A percentile compares a stretch with the other conserved stretches of the same genome.
Conservation (phyloP, 2,888 invertebrate species). For the Keiferia lycopersicella region DNA sequence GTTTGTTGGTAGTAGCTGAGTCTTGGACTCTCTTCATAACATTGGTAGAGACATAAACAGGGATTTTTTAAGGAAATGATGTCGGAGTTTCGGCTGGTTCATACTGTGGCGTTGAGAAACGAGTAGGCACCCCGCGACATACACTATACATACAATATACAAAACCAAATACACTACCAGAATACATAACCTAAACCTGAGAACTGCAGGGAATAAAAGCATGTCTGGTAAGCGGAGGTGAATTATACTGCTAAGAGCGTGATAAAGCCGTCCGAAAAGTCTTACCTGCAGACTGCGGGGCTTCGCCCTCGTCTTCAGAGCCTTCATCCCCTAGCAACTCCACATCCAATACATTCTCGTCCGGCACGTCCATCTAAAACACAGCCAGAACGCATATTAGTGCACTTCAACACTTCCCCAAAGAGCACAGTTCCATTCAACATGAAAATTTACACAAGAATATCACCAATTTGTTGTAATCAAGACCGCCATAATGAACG, state of each 20-base stretch:
- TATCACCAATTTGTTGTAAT: conserved; percentile 52
- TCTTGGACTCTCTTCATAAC: no score
- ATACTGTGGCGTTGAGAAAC: no score
- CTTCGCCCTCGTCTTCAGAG: conserved; percentile 88
- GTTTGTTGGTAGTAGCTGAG: no score
- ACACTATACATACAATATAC: background rate
- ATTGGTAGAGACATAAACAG: no score
- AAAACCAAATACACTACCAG: background rate
- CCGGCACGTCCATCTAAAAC: conserved; percentile 76
- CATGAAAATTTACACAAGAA: conserved; percentile 55
- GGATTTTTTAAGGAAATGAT: no score
- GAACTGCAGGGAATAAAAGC: background rate
- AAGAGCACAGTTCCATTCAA: conserved; percentile 38
- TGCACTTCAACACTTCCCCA: conserved; percentile 27
- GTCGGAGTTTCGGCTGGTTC: no score
- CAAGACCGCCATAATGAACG: conserved; percentile 79
- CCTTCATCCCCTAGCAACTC: conserved; percentile 88
- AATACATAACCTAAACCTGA: background rate
- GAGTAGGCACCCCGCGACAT: background rate
- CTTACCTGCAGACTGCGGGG: conserved; percentile 79
- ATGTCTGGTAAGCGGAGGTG: background rate
- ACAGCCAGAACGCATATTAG: conserved; percentile 31
- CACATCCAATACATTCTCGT: conserved; percentile 82
- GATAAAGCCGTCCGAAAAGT: conserved; percentile 35
- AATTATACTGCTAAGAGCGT: background rate